A percentile compares a stretch with the other conserved stretches of the same genome.
These are phyloP conservation scores for Oscarella lobularis DNA, from an alignment of 37 sponge, comb jelly and placozoan species.

Conservation along the genomic window DNA sequence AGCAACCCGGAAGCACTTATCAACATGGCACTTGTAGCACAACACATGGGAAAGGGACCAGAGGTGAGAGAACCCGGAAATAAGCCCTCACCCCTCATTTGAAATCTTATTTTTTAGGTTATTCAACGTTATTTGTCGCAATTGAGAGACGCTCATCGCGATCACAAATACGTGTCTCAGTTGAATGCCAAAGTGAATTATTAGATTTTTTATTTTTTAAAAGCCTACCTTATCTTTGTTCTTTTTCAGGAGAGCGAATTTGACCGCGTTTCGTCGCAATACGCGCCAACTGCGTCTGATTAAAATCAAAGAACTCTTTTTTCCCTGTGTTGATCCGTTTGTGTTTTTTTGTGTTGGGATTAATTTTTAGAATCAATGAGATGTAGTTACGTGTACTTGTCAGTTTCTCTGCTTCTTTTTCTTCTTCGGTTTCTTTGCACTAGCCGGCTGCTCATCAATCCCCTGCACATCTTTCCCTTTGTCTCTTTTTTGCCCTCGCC, in stretches of 20 bases:
- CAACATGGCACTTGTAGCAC: constrained; percentile 81
- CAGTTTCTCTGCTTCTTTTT: background rate
- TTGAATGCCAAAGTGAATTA: constrained; percentile 42
- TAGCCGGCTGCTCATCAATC: background rate
- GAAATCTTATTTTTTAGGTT: constrained; percentile 21
- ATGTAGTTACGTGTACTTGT: too few species aligned
- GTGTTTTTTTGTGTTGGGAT: too few species aligned
- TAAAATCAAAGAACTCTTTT: too few species aligned
- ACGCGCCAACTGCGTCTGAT: too few species aligned
- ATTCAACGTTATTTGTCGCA: constrained; percentile 74
- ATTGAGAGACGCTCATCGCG: constrained; percentile 73
- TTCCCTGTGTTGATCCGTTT: too few species aligned
- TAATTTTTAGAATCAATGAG: too few species aligned
- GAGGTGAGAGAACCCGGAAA: constrained; percentile 27
- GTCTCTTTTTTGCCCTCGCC: background rate
- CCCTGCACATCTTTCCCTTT: background rate
- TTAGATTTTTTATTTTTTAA: background rate
- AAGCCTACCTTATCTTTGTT: background rate
- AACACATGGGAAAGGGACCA: constrained; percentile 74
- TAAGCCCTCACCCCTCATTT: background rate
- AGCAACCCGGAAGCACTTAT: constrained; percentile 86
- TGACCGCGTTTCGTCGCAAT: constrained; percentile 9
- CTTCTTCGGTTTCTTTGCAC: background rate
- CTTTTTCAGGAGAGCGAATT: constrained; percentile 18
- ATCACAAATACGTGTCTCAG: constrained; percentile 62